Conservation (phyloP, 2,113 vertebrate genomes). For the Arothron firmamentum region DNA sequence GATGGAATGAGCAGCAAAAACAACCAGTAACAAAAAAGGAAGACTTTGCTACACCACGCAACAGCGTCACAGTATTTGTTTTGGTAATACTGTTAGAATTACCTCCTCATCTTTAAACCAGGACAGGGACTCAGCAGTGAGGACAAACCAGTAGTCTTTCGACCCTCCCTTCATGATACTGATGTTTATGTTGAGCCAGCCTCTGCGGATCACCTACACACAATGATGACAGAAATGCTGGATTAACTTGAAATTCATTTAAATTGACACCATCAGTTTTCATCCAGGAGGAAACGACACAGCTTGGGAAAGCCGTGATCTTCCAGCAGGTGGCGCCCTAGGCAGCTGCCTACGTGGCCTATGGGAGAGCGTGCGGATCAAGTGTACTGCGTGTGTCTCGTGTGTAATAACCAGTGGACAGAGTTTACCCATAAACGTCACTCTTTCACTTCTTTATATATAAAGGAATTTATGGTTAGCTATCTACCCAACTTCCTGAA, state of each 20-base stretch:
- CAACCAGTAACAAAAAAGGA: not conserved
- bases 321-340: too few species aligned
- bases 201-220: conserved; percentile 87
- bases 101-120: conserved; percentile 99
- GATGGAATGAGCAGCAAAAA: not conserved
- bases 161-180: conserved; percentile 98
- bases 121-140: conserved; percentile 92
- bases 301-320: too few species aligned
- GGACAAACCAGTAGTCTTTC: conserved; percentile 97
- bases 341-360: too few species aligned
- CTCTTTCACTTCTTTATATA: conserved; percentile 41
- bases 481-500: conserved; percentile 23
- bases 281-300: too few species aligned
- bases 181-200: conserved; percentile 97
- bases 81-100: not conserved
- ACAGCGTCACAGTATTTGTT: too few species aligned
- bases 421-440: not conserved
- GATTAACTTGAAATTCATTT: too few species aligned
- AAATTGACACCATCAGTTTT: too few species aligned
- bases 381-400: too few species aligned
- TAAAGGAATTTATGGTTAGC: not conserved
- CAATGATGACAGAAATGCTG: conserved; percentile 10
- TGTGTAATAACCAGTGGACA: not conserved
- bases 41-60: not conserved
- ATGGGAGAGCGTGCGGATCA: too few species aligned